Base-by-base conservation (phyloP, 2,113 vertebrate genomes). In the Eulemur rufifrons region DNA sequence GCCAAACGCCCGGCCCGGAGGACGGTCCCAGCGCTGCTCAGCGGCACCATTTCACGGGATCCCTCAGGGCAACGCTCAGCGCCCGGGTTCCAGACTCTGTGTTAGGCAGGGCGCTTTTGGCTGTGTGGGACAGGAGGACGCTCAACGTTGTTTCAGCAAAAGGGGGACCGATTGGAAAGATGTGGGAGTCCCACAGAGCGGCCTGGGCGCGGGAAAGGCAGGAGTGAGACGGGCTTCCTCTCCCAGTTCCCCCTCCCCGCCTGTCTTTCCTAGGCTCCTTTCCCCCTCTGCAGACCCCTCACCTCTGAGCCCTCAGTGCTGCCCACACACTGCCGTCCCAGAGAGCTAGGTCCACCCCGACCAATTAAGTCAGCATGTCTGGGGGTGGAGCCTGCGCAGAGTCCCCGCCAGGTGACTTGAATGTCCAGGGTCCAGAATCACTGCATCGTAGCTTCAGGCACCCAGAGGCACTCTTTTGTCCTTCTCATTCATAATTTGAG, bases 341-440 rank as follows among this genome's bases (percentile, higher is more conserved):
- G 23, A 63, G 73, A 82, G 21, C 59, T 83, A 8, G 63, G 27
- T 17, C 73, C 5, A 34, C 20, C 2, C 4, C 1, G 23, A 54
- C 37, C 80, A 2, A 6, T 47, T 34, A 20, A 10, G 10, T 32
- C 9, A 17, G 50, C 15, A 17, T 29, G 45, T 42, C 34, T 12
- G 1, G 63, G 77, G 71, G 18, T 14, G 3, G 18, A 39, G 29
- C 15, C 45, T 34, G n/a, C 54, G 11, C 32, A 2, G 32, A 25
- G 18, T 8, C 52, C 37, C 56, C 5, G 17, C 42, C 21, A 6
- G 42, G 42, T 21, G 76, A 61, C 54, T 86, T 1, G 4, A 54
- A 25, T n/a, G 34, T 15, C 8, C 25, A 11, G 37, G 12, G 11
- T 12, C 2, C 1, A n/a, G 73, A 68, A 1, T 10, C 4, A 0